A percentile compares a stretch with the other conserved stretches of the same genome.
phyloP scores from a whole-genome alignment of 1,140 invertebrate species.

The Lethrus apterus region DNA sequence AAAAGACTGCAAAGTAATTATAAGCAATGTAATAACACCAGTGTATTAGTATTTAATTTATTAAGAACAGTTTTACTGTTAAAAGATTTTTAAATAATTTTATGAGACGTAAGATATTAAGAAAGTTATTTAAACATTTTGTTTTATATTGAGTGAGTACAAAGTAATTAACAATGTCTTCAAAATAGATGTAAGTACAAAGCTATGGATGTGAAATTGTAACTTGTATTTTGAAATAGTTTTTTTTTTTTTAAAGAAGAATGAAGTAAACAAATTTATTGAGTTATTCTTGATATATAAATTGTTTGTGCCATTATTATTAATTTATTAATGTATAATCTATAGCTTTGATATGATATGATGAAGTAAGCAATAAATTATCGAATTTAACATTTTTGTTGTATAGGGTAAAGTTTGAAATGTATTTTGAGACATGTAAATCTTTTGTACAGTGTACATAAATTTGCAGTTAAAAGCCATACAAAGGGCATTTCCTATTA shows the following conservation, averaged over 20 bases:
- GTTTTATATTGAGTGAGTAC: not conserved
- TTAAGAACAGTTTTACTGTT: not conserved
- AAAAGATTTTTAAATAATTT: not conserved
- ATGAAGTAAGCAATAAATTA: not conserved
- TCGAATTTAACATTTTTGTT: constrained; percentile 1
- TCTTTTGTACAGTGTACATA: not conserved
- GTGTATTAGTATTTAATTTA: constrained; percentile 13
- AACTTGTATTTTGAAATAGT: not conserved
- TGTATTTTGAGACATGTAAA: not conserved
- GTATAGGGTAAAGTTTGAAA: too few species aligned
- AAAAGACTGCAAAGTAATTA: constrained; percentile 16
- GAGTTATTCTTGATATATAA: not conserved
- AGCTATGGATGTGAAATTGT: not conserved
- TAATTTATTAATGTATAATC: too few species aligned
- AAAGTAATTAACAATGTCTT: not conserved
- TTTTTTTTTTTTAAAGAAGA: not conserved
- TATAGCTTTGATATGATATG: not conserved
- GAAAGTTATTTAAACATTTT: too few species aligned
- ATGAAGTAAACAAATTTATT: too few species aligned
- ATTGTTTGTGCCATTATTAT: not conserved
- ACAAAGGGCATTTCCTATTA: too few species aligned
- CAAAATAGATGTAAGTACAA: too few species aligned
- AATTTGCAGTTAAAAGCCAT: not conserved
- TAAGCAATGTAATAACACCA: constrained; percentile 25
- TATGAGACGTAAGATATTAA: not conserved